Conservation (phyloP, 2,113 vertebrate genomes). For the Campylorhamphus procurvoides region DNA sequence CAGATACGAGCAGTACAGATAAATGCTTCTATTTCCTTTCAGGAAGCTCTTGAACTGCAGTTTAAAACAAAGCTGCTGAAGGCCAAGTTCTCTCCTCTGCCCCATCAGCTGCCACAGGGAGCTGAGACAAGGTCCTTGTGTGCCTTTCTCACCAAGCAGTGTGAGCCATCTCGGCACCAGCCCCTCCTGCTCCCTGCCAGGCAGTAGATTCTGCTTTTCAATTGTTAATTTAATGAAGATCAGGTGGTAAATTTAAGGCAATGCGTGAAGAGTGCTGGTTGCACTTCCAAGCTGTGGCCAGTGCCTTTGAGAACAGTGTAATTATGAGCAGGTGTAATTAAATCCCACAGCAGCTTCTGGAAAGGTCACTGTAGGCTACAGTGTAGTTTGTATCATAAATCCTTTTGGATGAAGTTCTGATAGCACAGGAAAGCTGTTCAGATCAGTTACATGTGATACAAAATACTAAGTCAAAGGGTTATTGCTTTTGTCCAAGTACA, state of each 20-base stretch:
- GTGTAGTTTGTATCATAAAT: not conserved
- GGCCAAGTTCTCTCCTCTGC: not conserved
- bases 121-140: rapidly evolving
- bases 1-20: not conserved
- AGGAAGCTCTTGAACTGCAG: not conserved
- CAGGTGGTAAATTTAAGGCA: not conserved
- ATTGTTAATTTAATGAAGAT: not conserved
- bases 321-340: not conserved
- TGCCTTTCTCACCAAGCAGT: not conserved
- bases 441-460: not conserved
- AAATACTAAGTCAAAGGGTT: not conserved
- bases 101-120: rapidly evolving
- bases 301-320: not conserved
- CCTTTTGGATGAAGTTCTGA: not conserved
- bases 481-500: not conserved
- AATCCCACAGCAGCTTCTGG: not conserved
- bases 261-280: not conserved
- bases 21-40: not conserved
- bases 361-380: not conserved
- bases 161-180: not conserved
- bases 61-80: not conserved
- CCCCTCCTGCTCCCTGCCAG: not conserved
- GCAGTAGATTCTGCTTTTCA: not conserved
- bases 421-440: not conserved
- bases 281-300: not conserved